Evolutionary conservation across 2,797 vertebrate species (phyloP), one percentile per base, ranked within the genome.

Genomic region (Pangasius larnaudii): DNA sequence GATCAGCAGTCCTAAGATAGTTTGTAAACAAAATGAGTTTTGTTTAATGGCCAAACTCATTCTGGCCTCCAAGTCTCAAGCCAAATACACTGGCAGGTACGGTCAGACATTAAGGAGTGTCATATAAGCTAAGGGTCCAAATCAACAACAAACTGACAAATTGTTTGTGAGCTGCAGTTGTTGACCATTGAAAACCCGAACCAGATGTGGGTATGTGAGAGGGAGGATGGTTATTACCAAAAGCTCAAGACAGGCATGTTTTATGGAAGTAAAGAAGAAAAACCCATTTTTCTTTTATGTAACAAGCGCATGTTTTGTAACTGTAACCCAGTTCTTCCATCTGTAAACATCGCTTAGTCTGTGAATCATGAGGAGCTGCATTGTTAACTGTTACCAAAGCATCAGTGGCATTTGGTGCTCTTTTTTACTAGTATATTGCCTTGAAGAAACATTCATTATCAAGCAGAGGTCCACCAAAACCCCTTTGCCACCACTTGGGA

Each of bases 271-370:
- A 51, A 84, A 90, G 87, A 89, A 92, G 91, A 93, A 88, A 89
- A 89, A 83, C 83, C 10, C 83, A 9, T 87, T 92, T 93, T 91
- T 89, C 93, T 78, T 86, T 78, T 86, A 19, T 78, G 22, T 56
- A 74, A 82, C 49, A 80, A 49, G 53, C 14, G 14, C 56, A 5
- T 49, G 39, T 72, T 93, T 93, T 92, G 91, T 72, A 94, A 95
- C 94, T 91, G 90, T 69, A 94, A 95, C 94, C 94, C 94, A 95
- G 91, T 95, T 95, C 89, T 89, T 91, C 92, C 90, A 94, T 94
- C 93, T 92, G 89, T 89, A 87, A 91, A 90, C 92, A 89, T 93
- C 91, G 49, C 83, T 88, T 79, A 8, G 56, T 88, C 49, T 74
- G 58, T 87, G 88, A 86, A 91, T 81, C 56, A 42, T 42, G 33